Evolutionary conservation across 2,797 vertebrate genomes (phyloP).

Genomic region (Loriculus beryllinus): DNA sequence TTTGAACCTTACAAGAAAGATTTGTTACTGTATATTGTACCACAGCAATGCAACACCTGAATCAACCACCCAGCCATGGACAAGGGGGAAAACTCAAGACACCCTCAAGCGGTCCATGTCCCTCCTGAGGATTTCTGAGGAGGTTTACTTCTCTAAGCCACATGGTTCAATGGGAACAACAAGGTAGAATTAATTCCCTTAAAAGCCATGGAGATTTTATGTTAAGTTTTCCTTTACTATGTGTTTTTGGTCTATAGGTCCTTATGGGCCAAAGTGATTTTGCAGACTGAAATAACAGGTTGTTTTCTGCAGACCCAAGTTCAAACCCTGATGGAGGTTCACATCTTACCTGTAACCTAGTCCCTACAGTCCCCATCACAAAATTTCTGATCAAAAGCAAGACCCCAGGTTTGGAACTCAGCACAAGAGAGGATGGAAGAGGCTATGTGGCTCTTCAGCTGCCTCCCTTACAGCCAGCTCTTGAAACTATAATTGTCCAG

Average conservation of each 20-base stretch:
- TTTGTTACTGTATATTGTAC: background rate
- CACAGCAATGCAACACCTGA: background rate
- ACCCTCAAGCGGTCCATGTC: background rate
- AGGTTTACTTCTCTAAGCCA: background rate
- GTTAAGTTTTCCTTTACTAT: background rate
- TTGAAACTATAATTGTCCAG: background rate
- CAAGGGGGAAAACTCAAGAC: background rate
- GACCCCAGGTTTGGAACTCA: background rate
- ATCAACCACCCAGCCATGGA: background rate
- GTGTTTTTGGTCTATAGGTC: background rate
- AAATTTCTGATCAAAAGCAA: background rate
- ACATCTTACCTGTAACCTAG: background rate
- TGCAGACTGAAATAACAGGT: background rate
- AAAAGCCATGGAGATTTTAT: background rate
- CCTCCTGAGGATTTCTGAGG: background rate
- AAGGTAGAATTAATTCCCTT: background rate
- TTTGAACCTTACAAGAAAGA: background rate
- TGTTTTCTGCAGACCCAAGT: background rate
- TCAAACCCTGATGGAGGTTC: background rate
- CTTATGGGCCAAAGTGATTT: background rate
- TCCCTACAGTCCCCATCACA: background rate
- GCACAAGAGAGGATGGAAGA: background rate
- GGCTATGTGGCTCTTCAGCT: background rate
- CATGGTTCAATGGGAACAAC: background rate
- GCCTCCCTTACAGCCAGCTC: background rate